Base-by-base conservation (phyloP, 1,140 invertebrate genomes). In the Medauroidea extradentata region DNA sequence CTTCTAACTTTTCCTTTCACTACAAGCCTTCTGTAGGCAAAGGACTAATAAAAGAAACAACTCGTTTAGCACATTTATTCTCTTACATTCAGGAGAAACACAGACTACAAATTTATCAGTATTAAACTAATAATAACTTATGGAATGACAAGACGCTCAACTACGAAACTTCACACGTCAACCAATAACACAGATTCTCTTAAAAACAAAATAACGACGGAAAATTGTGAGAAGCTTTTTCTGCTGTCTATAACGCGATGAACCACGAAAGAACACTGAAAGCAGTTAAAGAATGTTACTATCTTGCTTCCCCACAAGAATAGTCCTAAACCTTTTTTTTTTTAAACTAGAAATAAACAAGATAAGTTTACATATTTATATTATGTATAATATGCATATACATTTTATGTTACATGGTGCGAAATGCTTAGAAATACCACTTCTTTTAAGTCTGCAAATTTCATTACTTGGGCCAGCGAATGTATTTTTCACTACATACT, bases 1-100 rank as follows among this genome's bases (percentile, higher is more conserved):
- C n/a, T n/a, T n/a, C n/a, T n/a, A n/a, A n/a, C n/a, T n/a, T n/a
- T n/a, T n/a, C n/a, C n/a, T n/a, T n/a, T n/a, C n/a, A n/a, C n/a
- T n/a, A n/a, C n/a, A n/a, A n/a, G n/a, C n/a, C n/a, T n/a, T n/a
- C n/a, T n/a, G n/a, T n/a, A n/a, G n/a, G n/a, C n/a, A n/a, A 34
- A 11, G 29, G 29, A 7, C 5, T 34, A 34, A 34, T 34, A 11
- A 34, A 34, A 34, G 5, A 7, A 34, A 34, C 29, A 34, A 34
- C 29, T 34, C 29, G 29, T 38, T 57, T 44, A 57, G 44, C 48
- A 57, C 46, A 57, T 57, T 57, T 57, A 57, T 56, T 56, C 50
- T 38, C 25, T 23, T 57, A 29, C 49, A 51, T 19, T 54, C 27
- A 49, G 46, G 29, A 57, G 16, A 49, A 50, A 49, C 43, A 55